phyloP scores from a whole-genome alignment of 2,797 vertebrate genomes.

The Dryobates pubescens region DNA sequence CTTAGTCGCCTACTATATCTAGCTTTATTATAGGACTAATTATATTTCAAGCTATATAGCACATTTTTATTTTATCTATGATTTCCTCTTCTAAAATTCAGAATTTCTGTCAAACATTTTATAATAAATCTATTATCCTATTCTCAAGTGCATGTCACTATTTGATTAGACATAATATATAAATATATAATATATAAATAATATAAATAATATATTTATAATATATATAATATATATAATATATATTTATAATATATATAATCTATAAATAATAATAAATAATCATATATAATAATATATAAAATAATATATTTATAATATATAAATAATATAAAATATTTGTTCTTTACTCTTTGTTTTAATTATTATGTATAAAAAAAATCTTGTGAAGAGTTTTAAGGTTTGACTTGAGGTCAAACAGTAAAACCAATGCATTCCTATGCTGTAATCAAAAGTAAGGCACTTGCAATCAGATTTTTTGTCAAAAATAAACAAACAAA shows the following conservation, averaged over 20 bases:
- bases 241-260: too few species aligned
- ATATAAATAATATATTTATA: too few species aligned
- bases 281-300: too few species aligned
- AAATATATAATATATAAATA: neutral
- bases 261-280: too few species aligned
- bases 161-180: neutral
- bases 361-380: neutral
- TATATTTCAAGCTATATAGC: neutral
- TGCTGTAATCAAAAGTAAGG: neutral
- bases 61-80: neutral
- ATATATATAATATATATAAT: too few species aligned
- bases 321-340: neutral
- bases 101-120: neutral
- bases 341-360: neutral
- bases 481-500: slow-evolving; percentile 1
- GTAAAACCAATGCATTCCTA: neutral
- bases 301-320: too few species aligned
- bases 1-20: neutral
- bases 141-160: neutral
- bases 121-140: neutral
- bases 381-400: neutral
- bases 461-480: neutral
- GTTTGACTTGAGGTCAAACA: neutral
- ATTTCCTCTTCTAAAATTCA: neutral
- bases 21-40: neutral